phyloP scores from a whole-genome alignment of 2,797 vertebrate genomes.

The Thaleichthys pacificus region DNA sequence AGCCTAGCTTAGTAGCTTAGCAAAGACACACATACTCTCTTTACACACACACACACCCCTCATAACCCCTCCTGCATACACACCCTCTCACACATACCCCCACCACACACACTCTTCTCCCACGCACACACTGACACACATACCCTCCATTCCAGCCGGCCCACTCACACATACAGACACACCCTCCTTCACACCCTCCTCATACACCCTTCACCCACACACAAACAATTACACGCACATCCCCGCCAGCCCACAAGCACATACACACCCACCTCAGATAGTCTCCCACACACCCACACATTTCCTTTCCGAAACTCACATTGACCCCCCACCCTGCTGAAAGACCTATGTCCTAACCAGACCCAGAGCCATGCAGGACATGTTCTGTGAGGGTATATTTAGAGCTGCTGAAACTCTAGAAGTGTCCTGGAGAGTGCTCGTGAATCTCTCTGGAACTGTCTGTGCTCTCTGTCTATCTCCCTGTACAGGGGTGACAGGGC shows the following conservation, averaged over 20 bases:
- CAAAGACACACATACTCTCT: no score
- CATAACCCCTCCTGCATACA: no score
- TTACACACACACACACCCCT: no score
- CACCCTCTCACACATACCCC: no score
- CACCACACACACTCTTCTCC: no score
- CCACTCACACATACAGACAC: neutral
- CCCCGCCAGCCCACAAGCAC: neutral
- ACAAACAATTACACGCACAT: neutral
- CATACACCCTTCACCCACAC: neutral
- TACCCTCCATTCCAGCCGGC: no score
- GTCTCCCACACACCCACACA: neutral
- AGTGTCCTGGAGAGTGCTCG: neutral
- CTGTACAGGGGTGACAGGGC: no score
- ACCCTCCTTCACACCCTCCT: no score
- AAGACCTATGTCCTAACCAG: neutral
- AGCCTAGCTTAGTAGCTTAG: no score
- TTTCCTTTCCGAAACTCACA: neutral
- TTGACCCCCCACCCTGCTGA: neutral
- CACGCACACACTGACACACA: no score
- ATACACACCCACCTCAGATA: neutral
- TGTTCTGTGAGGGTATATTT: neutral
- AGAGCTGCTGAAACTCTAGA: neutral
- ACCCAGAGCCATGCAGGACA: neutral
- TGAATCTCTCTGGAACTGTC: neutral
- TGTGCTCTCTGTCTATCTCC: neutral